phyloP scores from a whole-genome alignment of 1,140 invertebrate species.

The Lordiphosa clarofinis region DNA sequence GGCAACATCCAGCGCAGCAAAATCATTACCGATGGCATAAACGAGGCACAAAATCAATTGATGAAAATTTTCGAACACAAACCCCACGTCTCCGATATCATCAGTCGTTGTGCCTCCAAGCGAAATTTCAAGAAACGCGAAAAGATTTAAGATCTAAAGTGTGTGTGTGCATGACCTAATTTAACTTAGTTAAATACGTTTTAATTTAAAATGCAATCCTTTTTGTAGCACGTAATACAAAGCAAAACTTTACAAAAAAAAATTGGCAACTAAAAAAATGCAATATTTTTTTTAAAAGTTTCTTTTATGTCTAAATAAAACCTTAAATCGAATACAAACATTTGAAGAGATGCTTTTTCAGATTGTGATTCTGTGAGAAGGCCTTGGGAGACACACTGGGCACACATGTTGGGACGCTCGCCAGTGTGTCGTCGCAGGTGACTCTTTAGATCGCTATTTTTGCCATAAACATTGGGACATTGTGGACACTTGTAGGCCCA shows the following conservation, averaged over 20 bases:
- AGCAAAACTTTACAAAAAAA: slow-evolving; percentile 40
- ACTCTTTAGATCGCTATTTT: slow-evolving; percentile 4
- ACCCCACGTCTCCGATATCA: slow-evolving; percentile 91
- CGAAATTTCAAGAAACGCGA: slow-evolving; percentile 93
- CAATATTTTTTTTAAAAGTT: slow-evolving; percentile 55
- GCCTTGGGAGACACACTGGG: slow-evolving; percentile 1
- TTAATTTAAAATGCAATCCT: slow-evolving; percentile 4
- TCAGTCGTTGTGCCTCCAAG: slow-evolving; percentile 93
- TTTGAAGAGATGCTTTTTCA: not conserved
- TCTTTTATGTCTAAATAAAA: not conserved
- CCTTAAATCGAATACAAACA: not conserved
- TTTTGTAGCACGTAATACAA: slow-evolving; percentile 42
- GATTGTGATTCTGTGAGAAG: slow-evolving; percentile 1
- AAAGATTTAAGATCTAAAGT: slow-evolving; percentile 79
- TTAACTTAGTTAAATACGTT: slow-evolving; percentile 20
- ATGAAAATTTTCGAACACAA: slow-evolving; percentile 96
- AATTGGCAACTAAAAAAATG: slow-evolving; percentile 18
- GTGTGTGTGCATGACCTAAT: slow-evolving; percentile 13
- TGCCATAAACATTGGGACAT: not conserved
- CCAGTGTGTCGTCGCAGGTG: slow-evolving; percentile 2
- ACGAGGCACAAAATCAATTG: slow-evolving; percentile 91
- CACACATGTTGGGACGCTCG: not conserved
- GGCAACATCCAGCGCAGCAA: slow-evolving; percentile 97
- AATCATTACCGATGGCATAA: slow-evolving; percentile 94
- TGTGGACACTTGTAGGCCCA: slow-evolving; percentile 1